Percentiles rank a stretch among this genome's conserved stretches.
phyloP scores from a whole-genome alignment of 1,140 invertebrate genomes.

The Apis laboriosa region DNA sequence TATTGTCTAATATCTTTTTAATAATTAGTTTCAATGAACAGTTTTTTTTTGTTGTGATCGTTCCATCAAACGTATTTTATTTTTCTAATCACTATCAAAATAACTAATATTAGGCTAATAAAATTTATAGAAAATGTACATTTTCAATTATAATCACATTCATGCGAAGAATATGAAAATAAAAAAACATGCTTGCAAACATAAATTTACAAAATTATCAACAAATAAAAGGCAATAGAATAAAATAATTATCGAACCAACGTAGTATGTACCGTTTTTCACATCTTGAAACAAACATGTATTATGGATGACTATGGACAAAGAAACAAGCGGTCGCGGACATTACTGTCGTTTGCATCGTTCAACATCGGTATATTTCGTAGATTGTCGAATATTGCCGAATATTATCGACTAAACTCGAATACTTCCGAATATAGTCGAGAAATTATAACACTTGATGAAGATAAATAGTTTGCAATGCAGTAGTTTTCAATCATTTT shows the following conservation, averaged over 20 bases:
- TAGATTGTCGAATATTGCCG: not conserved
- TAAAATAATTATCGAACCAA: not conserved
- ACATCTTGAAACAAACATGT: not conserved
- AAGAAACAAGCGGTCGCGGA: not conserved
- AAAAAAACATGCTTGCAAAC: not conserved
- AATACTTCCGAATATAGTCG: not conserved
- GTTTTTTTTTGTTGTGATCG: not conserved
- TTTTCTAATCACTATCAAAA: not conserved
- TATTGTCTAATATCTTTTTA: not conserved
- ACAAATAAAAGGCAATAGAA: not conserved
- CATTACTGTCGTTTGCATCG: slow-evolving; percentile 29
- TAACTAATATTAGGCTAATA: not conserved
- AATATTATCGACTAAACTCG: not conserved
- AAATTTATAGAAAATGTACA: not conserved
- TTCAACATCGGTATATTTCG: slow-evolving; percentile 1
- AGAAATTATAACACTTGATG: not conserved
- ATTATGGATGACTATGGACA: not conserved
- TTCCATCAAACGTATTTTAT: not conserved
- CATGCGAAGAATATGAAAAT: not conserved
- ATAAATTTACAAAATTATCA: not conserved
- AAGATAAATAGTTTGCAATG: not conserved
- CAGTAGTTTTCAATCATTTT: not conserved
- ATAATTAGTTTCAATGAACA: no score
- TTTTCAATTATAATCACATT: not conserved
- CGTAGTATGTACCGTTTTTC: not conserved